Evolutionary conservation across 2,888 invertebrate genomes (phyloP).

Genomic region (Acrocera orbiculus): DNA sequence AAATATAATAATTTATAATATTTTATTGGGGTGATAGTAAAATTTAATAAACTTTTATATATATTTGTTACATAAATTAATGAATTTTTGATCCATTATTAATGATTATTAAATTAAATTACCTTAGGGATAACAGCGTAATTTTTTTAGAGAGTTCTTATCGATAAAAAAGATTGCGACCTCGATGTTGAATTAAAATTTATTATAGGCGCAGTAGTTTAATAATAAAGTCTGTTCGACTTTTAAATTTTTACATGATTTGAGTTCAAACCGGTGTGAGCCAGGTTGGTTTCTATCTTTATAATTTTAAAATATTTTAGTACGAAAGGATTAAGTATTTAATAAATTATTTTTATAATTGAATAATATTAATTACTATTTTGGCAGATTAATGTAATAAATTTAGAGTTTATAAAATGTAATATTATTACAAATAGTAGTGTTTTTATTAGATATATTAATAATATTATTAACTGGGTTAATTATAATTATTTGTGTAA

Average conservation of each 20-base stretch:
- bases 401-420: slow-evolving; percentile 52
- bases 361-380: slow-evolving; percentile 31
- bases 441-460: slow-evolving; percentile 33
- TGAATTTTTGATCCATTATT: slow-evolving; percentile 38
- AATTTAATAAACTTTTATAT: slow-evolving; percentile 41
- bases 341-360: slow-evolving; percentile 30
- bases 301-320: slow-evolving; percentile 41
- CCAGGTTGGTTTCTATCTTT: slow-evolving; percentile 77
- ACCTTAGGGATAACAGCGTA: slow-evolving; percentile 75
- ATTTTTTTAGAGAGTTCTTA: slow-evolving; percentile 57
- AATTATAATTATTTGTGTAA: slow-evolving; percentile 40
- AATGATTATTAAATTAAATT: slow-evolving; percentile 50
- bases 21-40: slow-evolving; percentile 49
- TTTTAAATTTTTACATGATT: slow-evolving; percentile 71
- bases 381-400: slow-evolving; percentile 52
- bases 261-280: slow-evolving; percentile 75
- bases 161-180: slow-evolving; percentile 61
- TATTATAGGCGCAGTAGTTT: slow-evolving; percentile 47
- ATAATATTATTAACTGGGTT: slow-evolving; percentile 31
- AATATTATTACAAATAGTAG: slow-evolving; percentile 38
- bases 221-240: slow-evolving; percentile 63
- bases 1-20: slow-evolving; percentile 24
- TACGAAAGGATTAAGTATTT: slow-evolving; percentile 60
- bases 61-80: slow-evolving; percentile 24
- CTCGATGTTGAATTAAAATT: slow-evolving; percentile 76